Evolutionary conservation across 2,113 vertebrate species (phyloP).

Genomic region (Baryphthengus martii): DNA sequence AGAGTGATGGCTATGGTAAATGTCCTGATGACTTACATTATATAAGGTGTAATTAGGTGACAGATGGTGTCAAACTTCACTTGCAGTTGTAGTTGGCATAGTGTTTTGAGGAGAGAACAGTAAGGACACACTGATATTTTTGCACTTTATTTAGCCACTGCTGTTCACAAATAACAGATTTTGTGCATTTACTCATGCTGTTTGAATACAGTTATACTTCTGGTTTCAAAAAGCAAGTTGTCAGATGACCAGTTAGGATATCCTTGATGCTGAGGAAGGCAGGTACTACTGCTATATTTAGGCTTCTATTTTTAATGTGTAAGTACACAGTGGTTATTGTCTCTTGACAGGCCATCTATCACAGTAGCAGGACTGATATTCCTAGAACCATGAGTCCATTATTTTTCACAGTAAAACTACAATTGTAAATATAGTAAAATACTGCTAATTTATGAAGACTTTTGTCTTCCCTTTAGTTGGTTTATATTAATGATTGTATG

Average conservation of each 20-base stretch:
- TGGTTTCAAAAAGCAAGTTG: neutral
- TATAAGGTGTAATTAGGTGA: conserved; percentile 32
- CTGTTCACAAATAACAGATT: neutral
- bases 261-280: neutral
- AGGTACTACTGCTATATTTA: neutral
- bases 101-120: neutral
- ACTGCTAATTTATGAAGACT: neutral
- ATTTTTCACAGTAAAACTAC: neutral
- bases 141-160: neutral
- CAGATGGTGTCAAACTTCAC: conserved; percentile 21
- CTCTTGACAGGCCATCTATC: neutral
- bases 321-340: neutral
- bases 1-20: neutral
- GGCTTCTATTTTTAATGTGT: neutral
- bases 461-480: neutral
- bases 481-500: neutral
- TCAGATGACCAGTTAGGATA: neutral
- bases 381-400: neutral
- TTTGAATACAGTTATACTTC: neutral
- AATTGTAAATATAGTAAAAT: neutral
- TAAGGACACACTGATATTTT: neutral
- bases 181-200: neutral
- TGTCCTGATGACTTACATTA: conserved; percentile 14
- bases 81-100: neutral
- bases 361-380: neutral